These are phyloP conservation scores for Schizothorax lantsangensis DNA, from an alignment of 2,797 vertebrate species.

Conservation along the genomic window DNA sequence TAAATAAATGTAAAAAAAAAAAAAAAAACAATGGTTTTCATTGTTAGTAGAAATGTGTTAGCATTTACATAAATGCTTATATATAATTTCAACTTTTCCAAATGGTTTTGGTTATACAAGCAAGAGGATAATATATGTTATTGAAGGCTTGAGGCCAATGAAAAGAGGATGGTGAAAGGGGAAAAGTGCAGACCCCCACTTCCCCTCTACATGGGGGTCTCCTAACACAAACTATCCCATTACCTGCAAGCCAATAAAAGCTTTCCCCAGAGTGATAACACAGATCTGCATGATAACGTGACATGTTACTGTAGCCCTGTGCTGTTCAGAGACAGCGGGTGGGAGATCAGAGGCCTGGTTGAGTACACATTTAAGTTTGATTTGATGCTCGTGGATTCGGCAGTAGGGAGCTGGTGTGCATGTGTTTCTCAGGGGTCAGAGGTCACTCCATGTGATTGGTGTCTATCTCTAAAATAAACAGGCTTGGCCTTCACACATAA, in stretches of 20 bases:
- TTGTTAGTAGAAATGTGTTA: background rate
- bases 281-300: slow-evolving; percentile 40
- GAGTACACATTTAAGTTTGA: slow-evolving; percentile 15
- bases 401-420: slow-evolving; percentile 14
- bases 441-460: slow-evolving; percentile 68
- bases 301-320: background rate
- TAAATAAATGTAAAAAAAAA: background rate
- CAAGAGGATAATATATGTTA: slow-evolving; percentile 23
- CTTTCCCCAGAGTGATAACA: slow-evolving; percentile 59
- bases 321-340: slow-evolving; percentile 4
- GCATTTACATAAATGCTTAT: background rate
- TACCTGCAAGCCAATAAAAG: slow-evolving; percentile 59
- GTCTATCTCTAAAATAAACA: slow-evolving; percentile 75
- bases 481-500: slow-evolving; percentile 56
- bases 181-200: slow-evolving; percentile 40
- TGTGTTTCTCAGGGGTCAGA: slow-evolving; percentile 58
- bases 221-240: slow-evolving; percentile 55
- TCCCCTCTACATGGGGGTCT: slow-evolving; percentile 47
- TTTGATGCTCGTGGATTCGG: background rate
- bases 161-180: slow-evolving; percentile 31
- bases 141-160: slow-evolving; percentile 30
- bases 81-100: background rate
- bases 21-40: background rate
- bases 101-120: background rate
- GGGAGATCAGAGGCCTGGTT: background rate